Conservation (phyloP, 2,113 vertebrate species). For the Microcebus jonahi region DNA sequence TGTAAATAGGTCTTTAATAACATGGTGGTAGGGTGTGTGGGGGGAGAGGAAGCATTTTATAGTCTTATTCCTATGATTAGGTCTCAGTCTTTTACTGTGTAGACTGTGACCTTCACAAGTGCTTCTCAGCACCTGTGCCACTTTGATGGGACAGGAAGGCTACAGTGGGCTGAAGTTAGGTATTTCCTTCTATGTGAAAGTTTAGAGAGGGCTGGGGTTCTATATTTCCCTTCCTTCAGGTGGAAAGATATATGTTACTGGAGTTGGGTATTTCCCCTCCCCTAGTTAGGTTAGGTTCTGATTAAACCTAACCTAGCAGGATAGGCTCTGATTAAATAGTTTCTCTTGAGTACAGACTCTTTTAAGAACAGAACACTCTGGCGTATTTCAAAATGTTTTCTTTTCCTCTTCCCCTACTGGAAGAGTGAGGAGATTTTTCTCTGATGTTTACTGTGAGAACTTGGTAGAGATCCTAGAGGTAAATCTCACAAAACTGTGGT, state of each 20-base stretch:
- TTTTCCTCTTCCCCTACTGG: not conserved
- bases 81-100: not conserved
- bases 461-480: not conserved
- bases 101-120: not conserved
- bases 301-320: not conserved
- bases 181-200: not conserved
- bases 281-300: not conserved
- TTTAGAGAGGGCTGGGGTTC: not conserved
- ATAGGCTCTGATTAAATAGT: not conserved
- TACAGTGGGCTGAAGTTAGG: not conserved
- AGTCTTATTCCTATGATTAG: not conserved
- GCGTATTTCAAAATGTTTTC: not conserved
- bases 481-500: not conserved
- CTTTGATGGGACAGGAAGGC: not conserved
- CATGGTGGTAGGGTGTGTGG: too few relatives aligned
- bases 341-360: not conserved
- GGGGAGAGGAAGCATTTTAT: not conserved
- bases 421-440: not conserved
- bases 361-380: not conserved
- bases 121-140: not conserved
- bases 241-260: not conserved
- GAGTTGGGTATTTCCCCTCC: not conserved
- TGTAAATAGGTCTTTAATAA: not conserved
- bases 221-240: not conserved
- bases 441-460: not conserved